These are phyloP conservation scores for Macroramphosus scolopax DNA, from an alignment of 2,797 vertebrate species.

Conservation along the genomic window DNA sequence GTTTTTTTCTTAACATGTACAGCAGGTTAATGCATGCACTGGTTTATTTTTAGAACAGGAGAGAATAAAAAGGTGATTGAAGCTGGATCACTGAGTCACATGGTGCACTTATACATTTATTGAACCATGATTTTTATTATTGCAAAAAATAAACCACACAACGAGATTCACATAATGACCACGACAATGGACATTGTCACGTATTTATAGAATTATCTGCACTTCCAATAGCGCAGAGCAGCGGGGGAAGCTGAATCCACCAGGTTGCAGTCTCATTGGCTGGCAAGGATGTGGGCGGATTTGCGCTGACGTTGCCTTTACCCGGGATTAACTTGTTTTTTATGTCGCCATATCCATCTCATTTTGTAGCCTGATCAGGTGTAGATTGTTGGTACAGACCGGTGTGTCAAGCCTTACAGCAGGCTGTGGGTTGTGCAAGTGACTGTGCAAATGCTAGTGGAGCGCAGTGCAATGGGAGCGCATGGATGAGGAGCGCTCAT, in stretches of 20 bases:
- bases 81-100: background rate
- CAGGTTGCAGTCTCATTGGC: conserved; percentile 41
- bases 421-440: background rate
- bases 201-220: background rate
- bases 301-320: conserved; percentile 52
- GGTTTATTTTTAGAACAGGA: conserved; percentile 40
- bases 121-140: too few relatives aligned
- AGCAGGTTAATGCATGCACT: conserved; percentile 27
- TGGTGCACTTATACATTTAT: background rate
- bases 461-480: conserved; percentile 15
- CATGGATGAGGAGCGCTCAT: conserved; percentile 48
- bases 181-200: background rate
- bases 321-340: conserved; percentile 78
- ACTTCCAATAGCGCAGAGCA: conserved; percentile 9
- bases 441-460: background rate
- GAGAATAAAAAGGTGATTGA: background rate
- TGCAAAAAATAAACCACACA: background rate
- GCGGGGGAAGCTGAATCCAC: conserved; percentile 45
- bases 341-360: conserved; percentile 63
- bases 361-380: conserved; percentile 1
- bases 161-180: too few relatives aligned
- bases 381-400: background rate
- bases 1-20: conserved; percentile 8
- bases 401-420: background rate
- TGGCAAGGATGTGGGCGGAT: conserved; percentile 53